A percentile compares a stretch with the other conserved stretches of the same genome.
These are phyloP conservation scores for Petrocephalus schoutedeni DNA, from an alignment of 2,797 vertebrate species.

Conservation along the genomic window DNA sequence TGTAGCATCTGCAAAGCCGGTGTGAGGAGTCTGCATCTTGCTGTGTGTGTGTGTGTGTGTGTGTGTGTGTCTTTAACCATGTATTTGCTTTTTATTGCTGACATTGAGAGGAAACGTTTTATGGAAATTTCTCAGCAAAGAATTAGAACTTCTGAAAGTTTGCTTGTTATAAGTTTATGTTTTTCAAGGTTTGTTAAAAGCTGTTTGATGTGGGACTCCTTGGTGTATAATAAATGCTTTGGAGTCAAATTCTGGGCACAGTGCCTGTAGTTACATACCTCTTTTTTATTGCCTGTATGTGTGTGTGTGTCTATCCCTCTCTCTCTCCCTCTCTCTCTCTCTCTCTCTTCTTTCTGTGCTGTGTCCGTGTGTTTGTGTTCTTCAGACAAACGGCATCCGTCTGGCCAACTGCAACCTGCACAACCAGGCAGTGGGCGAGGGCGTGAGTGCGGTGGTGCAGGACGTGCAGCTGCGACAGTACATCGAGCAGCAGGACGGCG, in stretches of 20 bases:
- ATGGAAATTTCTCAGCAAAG: neutral
- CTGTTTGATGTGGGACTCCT: neutral
- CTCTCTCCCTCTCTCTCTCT: neutral
- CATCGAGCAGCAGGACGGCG: constrained; percentile 75
- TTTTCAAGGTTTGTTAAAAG: neutral
- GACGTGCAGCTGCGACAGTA: constrained; percentile 85
- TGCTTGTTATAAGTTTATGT: neutral
- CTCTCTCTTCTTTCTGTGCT: neutral
- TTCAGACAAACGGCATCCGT: constrained; percentile 78
- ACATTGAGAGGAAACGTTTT: neutral
- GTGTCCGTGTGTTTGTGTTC: neutral
- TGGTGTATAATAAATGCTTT: neutral
- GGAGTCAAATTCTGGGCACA: neutral
- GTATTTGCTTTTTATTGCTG: neutral
- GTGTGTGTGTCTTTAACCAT: neutral
- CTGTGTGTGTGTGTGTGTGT: neutral
- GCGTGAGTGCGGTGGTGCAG: constrained; percentile 87
- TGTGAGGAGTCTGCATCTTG: neutral
- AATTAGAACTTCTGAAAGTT: neutral
- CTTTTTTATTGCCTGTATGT: neutral
- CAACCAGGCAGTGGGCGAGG: constrained; percentile 92
- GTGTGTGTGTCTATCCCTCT: neutral
- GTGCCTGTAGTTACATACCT: neutral
- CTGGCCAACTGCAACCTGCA: constrained; percentile 95
- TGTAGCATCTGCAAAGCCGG: neutral